Conservation (phyloP, 2,888 invertebrate genomes). For the Oligia latruncula region DNA sequence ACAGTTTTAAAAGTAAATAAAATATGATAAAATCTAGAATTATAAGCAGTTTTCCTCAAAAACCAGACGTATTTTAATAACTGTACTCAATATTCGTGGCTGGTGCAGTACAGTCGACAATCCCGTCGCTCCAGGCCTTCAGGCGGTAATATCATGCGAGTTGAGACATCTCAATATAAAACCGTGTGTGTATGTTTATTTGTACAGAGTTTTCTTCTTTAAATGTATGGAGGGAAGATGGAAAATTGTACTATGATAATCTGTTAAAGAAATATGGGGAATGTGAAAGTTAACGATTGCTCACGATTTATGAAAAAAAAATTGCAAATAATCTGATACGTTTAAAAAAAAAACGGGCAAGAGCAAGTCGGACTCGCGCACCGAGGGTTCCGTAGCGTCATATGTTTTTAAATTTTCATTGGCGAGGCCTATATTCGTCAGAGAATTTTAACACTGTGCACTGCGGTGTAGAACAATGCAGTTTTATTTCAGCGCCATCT, state of each 20-base stretch:
- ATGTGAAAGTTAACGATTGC: neutral
- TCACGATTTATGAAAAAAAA: neutral
- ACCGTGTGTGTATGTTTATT: constrained; percentile 39
- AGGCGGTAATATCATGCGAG: constrained; percentile 53
- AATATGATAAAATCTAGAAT: neutral
- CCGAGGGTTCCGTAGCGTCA: no score
- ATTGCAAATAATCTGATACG: no score
- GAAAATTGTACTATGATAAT: neutral
- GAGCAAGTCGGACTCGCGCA: no score
- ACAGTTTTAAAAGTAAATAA: neutral
- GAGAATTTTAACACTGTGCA: no score
- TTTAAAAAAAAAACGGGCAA: no score
- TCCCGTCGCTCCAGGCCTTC: constrained; percentile 44
- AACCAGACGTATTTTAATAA: constrained; percentile 47
- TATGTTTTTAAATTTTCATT: no score
- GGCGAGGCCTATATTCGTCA: no score
- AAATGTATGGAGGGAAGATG: constrained; percentile 6
- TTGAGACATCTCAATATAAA: constrained; percentile 52
- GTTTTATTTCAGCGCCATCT: no score
- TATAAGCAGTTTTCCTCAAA: constrained; percentile 16
- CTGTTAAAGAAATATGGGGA: neutral
- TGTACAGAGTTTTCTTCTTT: constrained; percentile 24
- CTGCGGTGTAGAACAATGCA: no score
- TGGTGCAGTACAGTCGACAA: constrained; percentile 23
- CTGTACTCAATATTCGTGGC: constrained; percentile 43